Percentiles rank a stretch among this genome's conserved stretches.
phyloP scores from a whole-genome alignment of 2,113 vertebrate genomes.

The Pseudorhombus dupliciocellatus region DNA sequence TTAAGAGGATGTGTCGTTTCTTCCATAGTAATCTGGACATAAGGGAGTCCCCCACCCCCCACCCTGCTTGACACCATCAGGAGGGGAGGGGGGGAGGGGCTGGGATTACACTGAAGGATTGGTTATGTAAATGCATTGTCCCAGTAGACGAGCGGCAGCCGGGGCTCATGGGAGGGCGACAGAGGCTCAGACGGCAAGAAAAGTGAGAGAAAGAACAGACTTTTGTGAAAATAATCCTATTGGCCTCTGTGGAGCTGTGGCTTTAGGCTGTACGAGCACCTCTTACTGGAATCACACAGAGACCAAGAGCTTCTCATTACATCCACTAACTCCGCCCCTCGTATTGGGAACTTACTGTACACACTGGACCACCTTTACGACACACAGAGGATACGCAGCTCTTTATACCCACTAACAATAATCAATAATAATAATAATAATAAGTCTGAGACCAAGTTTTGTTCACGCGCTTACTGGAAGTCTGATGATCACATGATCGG shows the following conservation, averaged over 20 bases:
- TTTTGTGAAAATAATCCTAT: constrained; percentile 50
- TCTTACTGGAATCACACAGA: constrained; percentile 19
- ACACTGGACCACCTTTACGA: not conserved
- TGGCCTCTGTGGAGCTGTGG: constrained; percentile 30
- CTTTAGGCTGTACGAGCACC: constrained; percentile 13
- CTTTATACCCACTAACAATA: too few species aligned
- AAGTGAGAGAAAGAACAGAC: constrained; percentile 38
- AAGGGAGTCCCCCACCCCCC: constrained; percentile 25
- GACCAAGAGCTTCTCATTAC: not conserved
- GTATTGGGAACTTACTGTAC: not conserved
- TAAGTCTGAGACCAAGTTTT: too few species aligned
- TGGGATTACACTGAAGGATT: constrained; percentile 70
- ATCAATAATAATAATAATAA: too few species aligned
- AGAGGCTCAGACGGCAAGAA: constrained; percentile 32
- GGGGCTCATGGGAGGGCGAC: constrained; percentile 17
- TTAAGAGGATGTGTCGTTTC: constrained; percentile 55
- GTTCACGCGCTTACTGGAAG: too few species aligned
- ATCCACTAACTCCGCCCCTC: not conserved
- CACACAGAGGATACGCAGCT: not conserved
- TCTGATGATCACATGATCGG: too few species aligned
- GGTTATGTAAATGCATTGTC: constrained; percentile 80
- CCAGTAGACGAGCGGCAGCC: constrained; percentile 50
- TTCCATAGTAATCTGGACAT: constrained; percentile 67
- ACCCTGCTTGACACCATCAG: not conserved
- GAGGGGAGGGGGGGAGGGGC: constrained; percentile 22